phyloP scores from a whole-genome alignment of 1,140 invertebrate genomes.

The Calycopis cecrops region DNA sequence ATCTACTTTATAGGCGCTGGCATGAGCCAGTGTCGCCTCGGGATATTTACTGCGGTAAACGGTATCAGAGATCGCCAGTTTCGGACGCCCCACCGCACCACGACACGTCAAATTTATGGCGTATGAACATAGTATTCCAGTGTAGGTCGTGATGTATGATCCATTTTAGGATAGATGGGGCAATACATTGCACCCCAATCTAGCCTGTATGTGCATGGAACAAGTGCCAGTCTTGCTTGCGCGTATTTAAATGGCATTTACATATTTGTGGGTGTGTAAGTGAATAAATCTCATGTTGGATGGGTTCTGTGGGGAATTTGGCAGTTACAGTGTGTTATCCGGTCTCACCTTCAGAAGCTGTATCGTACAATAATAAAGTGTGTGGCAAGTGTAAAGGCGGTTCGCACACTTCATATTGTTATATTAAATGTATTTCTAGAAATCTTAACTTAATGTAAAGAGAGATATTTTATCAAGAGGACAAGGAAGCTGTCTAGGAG shows the following conservation, averaged over 20 bases:
- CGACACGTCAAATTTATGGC: slow-evolving; percentile 64
- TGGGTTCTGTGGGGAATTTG: not conserved
- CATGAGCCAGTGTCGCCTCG: slow-evolving; percentile 23
- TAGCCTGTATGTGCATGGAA: not conserved
- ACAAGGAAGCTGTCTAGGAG: too few species aligned
- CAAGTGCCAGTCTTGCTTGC: not conserved
- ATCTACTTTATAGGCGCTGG: slow-evolving; percentile 7
- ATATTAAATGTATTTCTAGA: too few species aligned
- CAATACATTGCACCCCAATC: not conserved
- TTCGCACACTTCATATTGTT: too few species aligned
- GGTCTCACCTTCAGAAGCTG: too few species aligned
- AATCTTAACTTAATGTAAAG: too few species aligned
- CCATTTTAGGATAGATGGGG: slow-evolving; percentile 29
- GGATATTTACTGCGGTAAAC: slow-evolving; percentile 46
- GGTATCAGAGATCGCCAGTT: slow-evolving; percentile 48
- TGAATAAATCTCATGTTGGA: slow-evolving; percentile 7
- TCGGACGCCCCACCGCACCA: slow-evolving; percentile 39
- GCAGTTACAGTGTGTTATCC: too few species aligned
- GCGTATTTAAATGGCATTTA: not conserved
- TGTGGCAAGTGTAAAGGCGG: too few species aligned
- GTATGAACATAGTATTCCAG: slow-evolving; percentile 33
- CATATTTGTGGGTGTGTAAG: slow-evolving; percentile 5
- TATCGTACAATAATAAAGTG: too few species aligned
- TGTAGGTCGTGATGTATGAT: slow-evolving; percentile 53
- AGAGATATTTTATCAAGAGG: too few species aligned